Percentiles rank a stretch among this genome's conserved stretches.
phyloP scores from a whole-genome alignment of 2,113 vertebrate species.

The Osmerus eperlanus region DNA sequence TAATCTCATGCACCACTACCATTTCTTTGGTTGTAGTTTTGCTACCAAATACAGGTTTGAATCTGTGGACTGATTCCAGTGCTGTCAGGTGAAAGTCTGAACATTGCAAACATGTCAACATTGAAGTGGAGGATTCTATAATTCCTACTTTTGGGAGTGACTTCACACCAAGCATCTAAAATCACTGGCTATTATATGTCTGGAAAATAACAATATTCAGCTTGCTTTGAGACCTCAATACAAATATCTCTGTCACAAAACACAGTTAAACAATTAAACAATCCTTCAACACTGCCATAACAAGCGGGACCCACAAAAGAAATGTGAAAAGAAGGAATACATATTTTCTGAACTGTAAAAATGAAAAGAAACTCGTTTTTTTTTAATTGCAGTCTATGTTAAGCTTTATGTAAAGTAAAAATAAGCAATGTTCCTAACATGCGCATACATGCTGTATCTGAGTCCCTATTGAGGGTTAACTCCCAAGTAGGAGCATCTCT shows the following conservation, averaged over 20 bases:
- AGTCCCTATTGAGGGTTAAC: conserved; percentile 18
- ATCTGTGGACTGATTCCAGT: background rate
- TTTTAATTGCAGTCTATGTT: conserved; percentile 43
- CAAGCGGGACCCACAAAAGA: conserved; percentile 25
- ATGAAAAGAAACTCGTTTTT: background rate
- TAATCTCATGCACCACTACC: no score
- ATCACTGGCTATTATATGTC: background rate
- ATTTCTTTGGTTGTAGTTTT: no score
- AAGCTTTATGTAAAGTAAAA: conserved; percentile 37
- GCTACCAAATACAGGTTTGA: conserved; percentile 6
- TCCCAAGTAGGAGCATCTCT: conserved; percentile 3
- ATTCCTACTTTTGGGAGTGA: no score
- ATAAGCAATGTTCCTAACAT: conserved; percentile 28
- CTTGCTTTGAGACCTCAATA: no score
- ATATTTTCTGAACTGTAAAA: conserved; percentile 48
- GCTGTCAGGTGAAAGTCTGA: background rate
- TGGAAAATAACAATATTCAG: background rate
- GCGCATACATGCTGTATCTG: conserved; percentile 29
- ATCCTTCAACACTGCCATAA: conserved; percentile 52
- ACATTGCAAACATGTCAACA: background rate
- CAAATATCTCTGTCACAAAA: conserved; percentile 20
- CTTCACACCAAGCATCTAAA: background rate
- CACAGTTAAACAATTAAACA: conserved; percentile 36
- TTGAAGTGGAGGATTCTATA: no score
- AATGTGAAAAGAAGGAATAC: conserved; percentile 37